These are phyloP conservation scores for Terrapene triunguis DNA, from an alignment of 2,113 vertebrate genomes.

Conservation along the genomic window DNA sequence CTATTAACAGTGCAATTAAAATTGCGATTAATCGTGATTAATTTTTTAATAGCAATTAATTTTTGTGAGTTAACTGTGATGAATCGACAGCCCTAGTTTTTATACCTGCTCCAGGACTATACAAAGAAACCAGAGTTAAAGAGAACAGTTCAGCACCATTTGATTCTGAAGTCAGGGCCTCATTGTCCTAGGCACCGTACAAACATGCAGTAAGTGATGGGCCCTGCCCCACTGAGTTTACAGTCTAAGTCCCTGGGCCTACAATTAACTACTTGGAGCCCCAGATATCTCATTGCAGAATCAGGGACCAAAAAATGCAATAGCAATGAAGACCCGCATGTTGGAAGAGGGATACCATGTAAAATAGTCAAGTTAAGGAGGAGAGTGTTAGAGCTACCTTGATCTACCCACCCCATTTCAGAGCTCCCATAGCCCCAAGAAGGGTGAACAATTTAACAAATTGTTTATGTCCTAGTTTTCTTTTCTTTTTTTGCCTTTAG, in stretches of 20 bases:
- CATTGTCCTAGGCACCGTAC: background rate
- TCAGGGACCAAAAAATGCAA: background rate
- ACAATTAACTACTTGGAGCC: background rate
- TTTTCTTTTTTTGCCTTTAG: background rate
- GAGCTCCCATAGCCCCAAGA: background rate
- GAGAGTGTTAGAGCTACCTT: background rate
- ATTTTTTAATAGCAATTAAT: too few relatives aligned
- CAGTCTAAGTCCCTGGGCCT: background rate
- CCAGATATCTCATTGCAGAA: background rate
- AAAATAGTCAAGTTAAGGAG: background rate
- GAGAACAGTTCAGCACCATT: background rate
- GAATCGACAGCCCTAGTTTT: background rate
- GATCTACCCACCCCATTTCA: fast-evolving
- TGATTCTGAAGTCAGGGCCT: background rate
- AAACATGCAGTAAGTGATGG: background rate
- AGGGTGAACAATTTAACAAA: background rate
- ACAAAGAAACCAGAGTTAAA: background rate
- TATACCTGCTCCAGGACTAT: background rate
- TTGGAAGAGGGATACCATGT: background rate
- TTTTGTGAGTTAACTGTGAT: too few relatives aligned
- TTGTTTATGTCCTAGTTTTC: background rate
- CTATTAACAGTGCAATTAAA: too few relatives aligned
- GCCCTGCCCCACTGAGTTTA: background rate
- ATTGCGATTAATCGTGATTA: too few relatives aligned
- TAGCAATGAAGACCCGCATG: background rate